Percentiles rank a stretch among this genome's conserved stretches.
Conservation (phyloP, 1,140 invertebrate species). For the Stenopsyche tienmushanensis region DNA sequence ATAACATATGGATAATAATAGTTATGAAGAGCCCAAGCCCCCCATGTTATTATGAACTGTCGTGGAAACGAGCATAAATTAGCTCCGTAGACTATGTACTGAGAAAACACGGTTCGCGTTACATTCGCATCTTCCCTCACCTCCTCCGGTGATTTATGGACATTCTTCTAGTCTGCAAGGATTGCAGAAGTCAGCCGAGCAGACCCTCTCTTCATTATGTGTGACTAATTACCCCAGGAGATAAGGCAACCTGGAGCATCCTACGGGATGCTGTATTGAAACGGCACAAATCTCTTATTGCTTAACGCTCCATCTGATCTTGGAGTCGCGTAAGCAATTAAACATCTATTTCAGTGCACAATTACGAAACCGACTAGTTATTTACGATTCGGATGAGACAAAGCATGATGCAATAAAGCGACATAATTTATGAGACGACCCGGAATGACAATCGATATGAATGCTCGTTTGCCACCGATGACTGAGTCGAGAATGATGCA, state of each 20-base stretch:
- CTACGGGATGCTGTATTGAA: not conserved
- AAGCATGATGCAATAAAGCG: too few relatives aligned
- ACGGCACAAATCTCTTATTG: conserved; percentile 35
- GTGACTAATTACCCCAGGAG: conserved; percentile 38
- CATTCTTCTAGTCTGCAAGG: conserved; percentile 1
- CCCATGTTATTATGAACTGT: conserved; percentile 29
- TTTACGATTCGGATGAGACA: too few relatives aligned
- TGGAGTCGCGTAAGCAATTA: too few relatives aligned
- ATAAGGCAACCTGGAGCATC: conserved; percentile 26
- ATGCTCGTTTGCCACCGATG: too few relatives aligned
- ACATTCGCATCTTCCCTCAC: conserved; percentile 28
- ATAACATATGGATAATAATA: too few relatives aligned
- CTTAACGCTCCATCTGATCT: conserved; percentile 20
- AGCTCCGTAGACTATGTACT: conserved; percentile 27
- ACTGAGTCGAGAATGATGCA: too few relatives aligned
- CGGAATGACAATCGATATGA: too few relatives aligned
- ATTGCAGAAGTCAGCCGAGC: conserved; percentile 4
- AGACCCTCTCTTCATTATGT: conserved; percentile 33
- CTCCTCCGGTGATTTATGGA: conserved; percentile 32
- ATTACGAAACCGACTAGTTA: too few relatives aligned
- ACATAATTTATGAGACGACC: too few relatives aligned
- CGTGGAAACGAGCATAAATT: conserved; percentile 34
- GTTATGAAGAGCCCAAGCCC: too few relatives aligned
- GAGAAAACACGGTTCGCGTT: conserved; percentile 34
- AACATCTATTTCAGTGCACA: too few relatives aligned